Evolutionary conservation across 2,888 invertebrate genomes (phyloP).

Genomic region (Physocephala rufipes): DNA sequence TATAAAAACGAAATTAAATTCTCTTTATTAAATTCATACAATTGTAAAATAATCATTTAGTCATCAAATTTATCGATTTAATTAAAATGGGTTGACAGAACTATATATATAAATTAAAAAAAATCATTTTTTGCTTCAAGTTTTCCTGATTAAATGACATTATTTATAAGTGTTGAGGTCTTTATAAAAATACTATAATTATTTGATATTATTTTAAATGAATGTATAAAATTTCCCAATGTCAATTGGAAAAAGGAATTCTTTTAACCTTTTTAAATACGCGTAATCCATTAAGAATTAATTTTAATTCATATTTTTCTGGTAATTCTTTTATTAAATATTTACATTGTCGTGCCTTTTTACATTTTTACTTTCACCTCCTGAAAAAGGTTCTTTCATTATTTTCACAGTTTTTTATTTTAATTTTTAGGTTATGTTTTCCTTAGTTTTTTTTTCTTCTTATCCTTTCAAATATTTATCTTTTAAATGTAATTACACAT

Average conservation of each 20-base stretch:
- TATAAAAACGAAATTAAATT: too few relatives aligned
- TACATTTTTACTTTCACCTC: not conserved
- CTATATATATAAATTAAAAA: too few relatives aligned
- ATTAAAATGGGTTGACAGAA: not conserved
- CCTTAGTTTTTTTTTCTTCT: constrained; percentile 12
- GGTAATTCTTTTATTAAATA: constrained; percentile 26
- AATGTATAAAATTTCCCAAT: too few relatives aligned
- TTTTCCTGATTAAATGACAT: too few relatives aligned
- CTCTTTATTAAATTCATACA: too few relatives aligned
- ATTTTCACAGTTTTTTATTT: not conserved
- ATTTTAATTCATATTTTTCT: constrained; percentile 25
- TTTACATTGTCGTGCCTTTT: constrained; percentile 22
- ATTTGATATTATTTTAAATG: too few relatives aligned
- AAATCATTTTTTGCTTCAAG: too few relatives aligned
- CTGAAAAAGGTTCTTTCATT: not conserved
- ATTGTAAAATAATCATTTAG: not conserved
- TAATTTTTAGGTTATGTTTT: not conserved
- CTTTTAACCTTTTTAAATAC: constrained; percentile 13
- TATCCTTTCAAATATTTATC: constrained; percentile 42
- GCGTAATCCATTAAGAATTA: constrained; percentile 25
- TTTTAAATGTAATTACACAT: constrained; percentile 48
- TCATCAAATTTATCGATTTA: not conserved
- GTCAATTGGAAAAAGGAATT: not conserved
- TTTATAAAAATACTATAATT: too few relatives aligned
- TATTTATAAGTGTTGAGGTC: too few relatives aligned